Conservation (phyloP, 2,797 vertebrate species). For the Anniella stebbinsi region DNA sequence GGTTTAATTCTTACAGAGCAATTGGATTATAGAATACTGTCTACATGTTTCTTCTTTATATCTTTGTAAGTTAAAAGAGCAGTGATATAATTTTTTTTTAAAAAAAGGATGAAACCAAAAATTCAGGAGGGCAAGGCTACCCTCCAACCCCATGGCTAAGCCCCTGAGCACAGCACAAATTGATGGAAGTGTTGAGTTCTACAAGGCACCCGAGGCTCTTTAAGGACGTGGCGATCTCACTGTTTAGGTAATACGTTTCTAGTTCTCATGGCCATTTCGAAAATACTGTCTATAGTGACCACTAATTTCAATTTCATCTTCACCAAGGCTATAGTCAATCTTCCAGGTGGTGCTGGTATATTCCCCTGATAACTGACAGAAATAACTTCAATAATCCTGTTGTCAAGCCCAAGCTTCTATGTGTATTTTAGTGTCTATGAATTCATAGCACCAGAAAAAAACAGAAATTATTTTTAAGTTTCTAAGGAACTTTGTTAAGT, state of each 20-base stretch:
- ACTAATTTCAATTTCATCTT: not conserved
- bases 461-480: slow-evolving; percentile 8
- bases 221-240: not conserved
- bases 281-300: not conserved
- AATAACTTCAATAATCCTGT: not conserved
- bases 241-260: not conserved
- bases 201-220: not conserved
- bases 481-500: not conserved
- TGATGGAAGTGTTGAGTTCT: not conserved
- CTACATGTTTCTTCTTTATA: not conserved
- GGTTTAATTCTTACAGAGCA: not conserved
- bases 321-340: not conserved
- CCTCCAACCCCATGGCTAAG: not conserved
- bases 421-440: not conserved
- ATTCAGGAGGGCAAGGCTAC: not conserved
- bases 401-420: not conserved
- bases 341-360: not conserved
- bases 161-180: not conserved
- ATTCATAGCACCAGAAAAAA: not conserved
- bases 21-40: not conserved
- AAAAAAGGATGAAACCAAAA: not conserved
- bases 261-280: not conserved
- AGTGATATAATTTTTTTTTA: not conserved
- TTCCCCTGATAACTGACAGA: not conserved
- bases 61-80: not conserved